Conservation (phyloP, 2,888 invertebrate species). For the Drosophila lacicola region DNA sequence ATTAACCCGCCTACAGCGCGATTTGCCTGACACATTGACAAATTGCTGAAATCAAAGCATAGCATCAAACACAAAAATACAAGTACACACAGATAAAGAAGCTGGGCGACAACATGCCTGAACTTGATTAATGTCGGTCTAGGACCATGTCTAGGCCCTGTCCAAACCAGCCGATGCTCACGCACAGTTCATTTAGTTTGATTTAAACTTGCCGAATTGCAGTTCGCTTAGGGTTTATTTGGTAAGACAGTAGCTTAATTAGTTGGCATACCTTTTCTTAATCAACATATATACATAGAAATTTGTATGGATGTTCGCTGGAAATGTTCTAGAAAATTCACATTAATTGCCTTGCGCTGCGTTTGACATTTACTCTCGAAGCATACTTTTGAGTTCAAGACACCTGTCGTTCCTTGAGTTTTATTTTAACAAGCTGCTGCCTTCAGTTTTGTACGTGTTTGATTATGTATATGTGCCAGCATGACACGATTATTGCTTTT, state of each 20-base stretch:
- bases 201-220: constrained; percentile 27
- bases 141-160: constrained; percentile 38
- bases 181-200: constrained; percentile 33
- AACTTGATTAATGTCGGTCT: constrained; percentile 69
- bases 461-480: constrained; percentile 36
- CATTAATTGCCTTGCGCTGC: constrained; percentile 1
- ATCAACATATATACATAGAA: constrained; percentile 2
- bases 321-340: not conserved
- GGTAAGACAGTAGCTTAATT: constrained; percentile 3
- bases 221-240: not conserved
- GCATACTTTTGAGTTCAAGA: constrained; percentile 16
- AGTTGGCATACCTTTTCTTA: constrained; percentile 5
- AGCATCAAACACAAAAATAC: constrained; percentile 16
- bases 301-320: not conserved
- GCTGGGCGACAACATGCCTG: constrained; percentile 20
- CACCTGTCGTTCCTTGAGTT: constrained; percentile 7
- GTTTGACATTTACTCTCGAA: not conserved
- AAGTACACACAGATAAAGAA: constrained; percentile 4
- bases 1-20: constrained; percentile 44
- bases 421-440: constrained; percentile 1
- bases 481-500: constrained; percentile 57
- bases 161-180: constrained; percentile 36
- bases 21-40: constrained; percentile 66
- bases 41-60: constrained; percentile 55
- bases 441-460: constrained; percentile 27